Conservation (phyloP, 2,113 vertebrate genomes). For the Falcunculus frontatus region DNA sequence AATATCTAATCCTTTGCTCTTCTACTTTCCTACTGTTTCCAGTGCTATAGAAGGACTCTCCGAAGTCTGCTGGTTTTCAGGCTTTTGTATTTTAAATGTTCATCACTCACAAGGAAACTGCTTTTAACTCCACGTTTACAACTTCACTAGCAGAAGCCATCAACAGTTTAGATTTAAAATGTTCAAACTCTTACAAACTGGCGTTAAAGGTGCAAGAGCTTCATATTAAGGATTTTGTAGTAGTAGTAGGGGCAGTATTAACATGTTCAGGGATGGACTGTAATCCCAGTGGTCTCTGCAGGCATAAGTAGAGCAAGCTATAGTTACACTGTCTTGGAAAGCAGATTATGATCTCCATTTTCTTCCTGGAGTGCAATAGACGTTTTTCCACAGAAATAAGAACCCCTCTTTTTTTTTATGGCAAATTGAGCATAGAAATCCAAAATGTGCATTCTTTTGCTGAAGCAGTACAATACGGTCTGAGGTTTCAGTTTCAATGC, state of each 20-base stretch:
- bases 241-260: neutral
- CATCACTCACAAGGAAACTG: neutral
- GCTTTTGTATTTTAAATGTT: neutral
- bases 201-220: neutral
- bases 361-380: neutral
- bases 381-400: neutral
- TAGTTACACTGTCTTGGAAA: neutral
- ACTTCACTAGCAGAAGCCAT: neutral
- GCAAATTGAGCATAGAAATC: neutral
- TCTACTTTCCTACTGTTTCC: neutral
- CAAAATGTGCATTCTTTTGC: neutral
- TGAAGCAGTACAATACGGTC: neutral
- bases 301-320: neutral
- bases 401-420: neutral
- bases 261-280: neutral
- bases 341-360: neutral
- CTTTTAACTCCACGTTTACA: neutral
- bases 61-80: neutral
- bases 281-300: neutral
- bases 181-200: neutral
- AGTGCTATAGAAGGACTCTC: neutral
- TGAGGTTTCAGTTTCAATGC: neutral
- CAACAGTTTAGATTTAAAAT: neutral
- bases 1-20: neutral
- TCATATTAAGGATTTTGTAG: neutral